phyloP scores from a whole-genome alignment of 2,797 vertebrate species.

The Leptoclinus maculatus region DNA sequence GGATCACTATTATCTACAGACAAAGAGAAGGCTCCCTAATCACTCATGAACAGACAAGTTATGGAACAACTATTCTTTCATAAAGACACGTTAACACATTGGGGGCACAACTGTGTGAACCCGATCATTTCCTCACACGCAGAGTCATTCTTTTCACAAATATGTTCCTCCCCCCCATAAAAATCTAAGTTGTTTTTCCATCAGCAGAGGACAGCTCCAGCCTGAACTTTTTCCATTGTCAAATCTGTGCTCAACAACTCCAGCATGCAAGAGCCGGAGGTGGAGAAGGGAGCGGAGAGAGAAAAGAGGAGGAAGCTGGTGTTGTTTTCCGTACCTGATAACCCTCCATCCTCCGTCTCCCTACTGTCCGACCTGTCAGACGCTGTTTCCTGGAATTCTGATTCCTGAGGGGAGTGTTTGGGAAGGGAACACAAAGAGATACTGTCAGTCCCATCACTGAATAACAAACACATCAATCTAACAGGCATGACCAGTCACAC shows the following conservation, averaged over 20 bases:
- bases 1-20: conserved; percentile 39
- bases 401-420: conserved; percentile 69
- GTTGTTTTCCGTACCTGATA: conserved; percentile 84
- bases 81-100: conserved; percentile 34
- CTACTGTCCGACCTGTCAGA: conserved; percentile 75
- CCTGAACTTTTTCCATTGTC: conserved; percentile 56
- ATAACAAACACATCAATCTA: conserved; percentile 74
- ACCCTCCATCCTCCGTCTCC: conserved; percentile 78
- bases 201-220: conserved; percentile 26
- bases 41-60: conserved; percentile 22
- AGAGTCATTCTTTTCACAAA: conserved; percentile 31
- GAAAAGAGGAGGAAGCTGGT: conserved; percentile 62
- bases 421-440: conserved; percentile 66
- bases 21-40: conserved; percentile 29
- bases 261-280: conserved; percentile 26
- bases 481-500: conserved; percentile 9
- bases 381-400: conserved; percentile 79
- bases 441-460: conserved; percentile 68
- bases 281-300: conserved; percentile 24
- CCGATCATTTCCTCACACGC: conserved; percentile 44
- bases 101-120: conserved; percentile 34
- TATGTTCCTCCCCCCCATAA: conserved; percentile 34
- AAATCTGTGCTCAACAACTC: conserved; percentile 36
- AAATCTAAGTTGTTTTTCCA: conserved; percentile 58
- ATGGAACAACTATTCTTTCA: conserved; percentile 43